These are phyloP conservation scores for Pachypsylla venusta DNA, from an alignment of 1,140 invertebrate genomes.

Conservation along the genomic window DNA sequence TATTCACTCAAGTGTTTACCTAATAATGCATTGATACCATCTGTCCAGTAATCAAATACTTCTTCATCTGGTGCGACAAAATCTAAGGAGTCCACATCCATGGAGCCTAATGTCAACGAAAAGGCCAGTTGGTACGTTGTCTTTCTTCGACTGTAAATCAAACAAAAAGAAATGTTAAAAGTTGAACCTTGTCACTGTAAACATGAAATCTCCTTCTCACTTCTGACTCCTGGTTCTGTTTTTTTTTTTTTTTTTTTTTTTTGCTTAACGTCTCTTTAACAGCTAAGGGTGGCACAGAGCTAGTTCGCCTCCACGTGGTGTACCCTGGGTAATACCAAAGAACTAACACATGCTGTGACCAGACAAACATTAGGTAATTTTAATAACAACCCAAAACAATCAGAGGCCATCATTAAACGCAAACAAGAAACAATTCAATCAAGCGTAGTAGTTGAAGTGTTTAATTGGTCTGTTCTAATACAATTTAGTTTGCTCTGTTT, in stretches of 20 bases:
- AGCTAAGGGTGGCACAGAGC: too few relatives aligned
- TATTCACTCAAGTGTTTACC: too few relatives aligned
- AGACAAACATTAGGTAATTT: not conserved
- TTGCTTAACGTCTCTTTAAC: too few relatives aligned
- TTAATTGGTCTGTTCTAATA: too few relatives aligned
- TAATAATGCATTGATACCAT: conserved; percentile 83
- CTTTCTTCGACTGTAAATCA: conserved; percentile 47
- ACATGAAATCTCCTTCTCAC: not conserved
- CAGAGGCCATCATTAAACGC: not conserved
- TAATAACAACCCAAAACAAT: not conserved
- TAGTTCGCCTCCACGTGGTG: too few relatives aligned
- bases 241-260: too few relatives aligned
- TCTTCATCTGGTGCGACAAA: conserved; percentile 85
- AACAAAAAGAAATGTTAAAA: not conserved
- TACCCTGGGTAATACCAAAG: too few relatives aligned
- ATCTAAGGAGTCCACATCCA: conserved; percentile 56
- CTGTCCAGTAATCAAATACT: conserved; percentile 86
- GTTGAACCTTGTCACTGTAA: not conserved
- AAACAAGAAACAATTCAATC: too few relatives aligned
- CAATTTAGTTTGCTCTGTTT: too few relatives aligned
- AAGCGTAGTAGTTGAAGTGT: too few relatives aligned
- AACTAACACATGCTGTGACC: not conserved
- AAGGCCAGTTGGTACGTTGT: conserved; percentile 71
- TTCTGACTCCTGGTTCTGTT: not conserved
- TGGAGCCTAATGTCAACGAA: conserved; percentile 67